Evolutionary conservation across 53 echinoderm and acorn worm species (phyloP), one percentile per base, ranked within the genome.

Genomic region (Zoroaster sp.): DNA sequence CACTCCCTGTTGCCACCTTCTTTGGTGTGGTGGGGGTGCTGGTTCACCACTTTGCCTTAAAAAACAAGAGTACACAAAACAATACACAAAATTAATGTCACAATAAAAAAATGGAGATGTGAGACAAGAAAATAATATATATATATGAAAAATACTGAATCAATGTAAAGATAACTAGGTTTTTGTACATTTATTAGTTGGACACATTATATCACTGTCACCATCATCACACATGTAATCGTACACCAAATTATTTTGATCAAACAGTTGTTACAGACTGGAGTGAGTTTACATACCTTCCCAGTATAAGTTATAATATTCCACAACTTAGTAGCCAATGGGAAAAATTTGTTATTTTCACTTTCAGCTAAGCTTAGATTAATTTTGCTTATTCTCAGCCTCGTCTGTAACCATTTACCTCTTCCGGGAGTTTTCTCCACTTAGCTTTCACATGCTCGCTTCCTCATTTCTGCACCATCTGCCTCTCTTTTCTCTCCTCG

Each of bases 31-130:
- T 87, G 51, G 35, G 43, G 68, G 38, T 85, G n/a, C n/a, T n/a
- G n/a, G n/a, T 87, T 87, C 87, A 73, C 66, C 88, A 18, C 53
- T 9, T 23, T 63, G 88, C 38, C 87, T 87, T 14, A 87, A 71
- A 87, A 4, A 40, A 37, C 34, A 44, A 67, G 9, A 28, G 30
- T 32, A 49, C 28, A 80, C 55, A 80, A 54, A 80, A 55, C 20
- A 59, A 21, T 17, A 38, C 18, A 53, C 80, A 59, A 31, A 80
- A 59, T 54, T 15, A 11, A 80, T 54, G 31, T 80, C 80, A 28
- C 80, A 35, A 36, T 34, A 55, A 54, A 83, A 73, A 73, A 38
- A 73, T 39, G 73, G 73, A 40, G n/a, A 73, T 33, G n/a, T 73
- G 73, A n/a, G 42, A 40, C 23, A 9, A 73, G 40, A 21, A 73